phyloP scores from a whole-genome alignment of 1,140 invertebrate species.

The Yoshiicerus persimilis region DNA sequence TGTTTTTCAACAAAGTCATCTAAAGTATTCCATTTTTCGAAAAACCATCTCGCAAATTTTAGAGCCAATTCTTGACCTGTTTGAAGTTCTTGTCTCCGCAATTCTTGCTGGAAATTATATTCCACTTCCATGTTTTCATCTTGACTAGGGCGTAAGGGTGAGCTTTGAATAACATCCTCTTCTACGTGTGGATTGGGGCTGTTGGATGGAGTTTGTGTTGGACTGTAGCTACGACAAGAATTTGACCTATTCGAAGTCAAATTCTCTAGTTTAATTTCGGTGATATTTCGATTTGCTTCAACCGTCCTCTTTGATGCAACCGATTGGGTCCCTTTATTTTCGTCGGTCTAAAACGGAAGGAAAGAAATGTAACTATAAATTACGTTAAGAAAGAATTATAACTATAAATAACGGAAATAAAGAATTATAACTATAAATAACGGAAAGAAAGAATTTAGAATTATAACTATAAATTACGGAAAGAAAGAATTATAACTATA shows the following conservation, averaged over 20 bases:
- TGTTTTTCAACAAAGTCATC: conserved; percentile 57
- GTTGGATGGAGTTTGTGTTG: neutral
- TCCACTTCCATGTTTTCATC: neutral
- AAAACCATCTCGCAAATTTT: conserved; percentile 66
- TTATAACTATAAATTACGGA: neutral
- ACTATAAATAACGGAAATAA: neutral
- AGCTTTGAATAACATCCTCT: neutral
- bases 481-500: neutral
- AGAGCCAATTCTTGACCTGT: conserved; percentile 57
- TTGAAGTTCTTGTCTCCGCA: neutral
- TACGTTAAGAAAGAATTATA: neutral
- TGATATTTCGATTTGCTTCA: neutral
- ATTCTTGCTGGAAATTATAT: neutral
- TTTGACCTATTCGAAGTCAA: neutral
- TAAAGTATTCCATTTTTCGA: conserved; percentile 58
- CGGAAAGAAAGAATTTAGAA: no score
- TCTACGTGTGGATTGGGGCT: neutral
- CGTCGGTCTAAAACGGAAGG: no score
- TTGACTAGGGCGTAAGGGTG: neutral
- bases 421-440: neutral
- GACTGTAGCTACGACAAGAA: neutral
- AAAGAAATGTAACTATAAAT: neutral
- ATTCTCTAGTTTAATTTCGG: neutral
- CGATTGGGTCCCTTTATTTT: no score
- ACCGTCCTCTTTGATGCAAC: no score